Base-by-base conservation (phyloP, 1,140 invertebrate species). In the Geopemphigus sp. region DNA sequence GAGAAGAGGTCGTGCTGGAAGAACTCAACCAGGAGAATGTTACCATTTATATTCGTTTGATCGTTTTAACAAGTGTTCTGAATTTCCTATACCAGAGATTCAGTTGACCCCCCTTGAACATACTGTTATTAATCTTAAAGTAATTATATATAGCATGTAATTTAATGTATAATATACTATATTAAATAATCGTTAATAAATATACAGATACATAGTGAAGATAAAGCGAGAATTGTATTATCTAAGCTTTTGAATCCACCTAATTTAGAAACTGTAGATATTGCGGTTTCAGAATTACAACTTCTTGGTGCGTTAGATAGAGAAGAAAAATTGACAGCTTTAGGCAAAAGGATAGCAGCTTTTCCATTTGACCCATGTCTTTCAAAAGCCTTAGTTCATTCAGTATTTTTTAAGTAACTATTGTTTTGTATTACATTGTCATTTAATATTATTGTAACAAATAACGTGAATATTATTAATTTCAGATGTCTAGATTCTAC, bases 1-100 rank as follows among this genome's bases (percentile, higher is more conserved):
- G 85, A 85, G 91, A 57, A 87, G 88, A 83, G 91, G 91, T 26
- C 85, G 91, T 81, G 91, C 91, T 63, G 91, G 91, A 22, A 87
- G 91, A 82, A 91, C 93, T 50, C 86, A 90, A 82, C 87, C 91
- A 4, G 94, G 94, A 8, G 90, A 93, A 84, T 91, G 91, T 84
- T 95, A 91, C 84, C 93, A 95, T 84, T 85, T 96, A 11, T 90
- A 92, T 81, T 88, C 89, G 8, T 84, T 85, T 82, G 82, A 85
- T 24, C 85, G 87, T 26, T 88, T 84, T 59, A 83, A 88, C 0
- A 80, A 84, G 4, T 86, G 92, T 15, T 56, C 83, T 0, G 82
- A 86, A 12, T 89, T 88, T 82, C 87, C 90, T 1, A 53, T 87
- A 24, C 91, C 92, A 0, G 90, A 92, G 82, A 86, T 93, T 59